Base-by-base conservation (phyloP, 2,113 vertebrate genomes). In the Willisornis vidua region DNA sequence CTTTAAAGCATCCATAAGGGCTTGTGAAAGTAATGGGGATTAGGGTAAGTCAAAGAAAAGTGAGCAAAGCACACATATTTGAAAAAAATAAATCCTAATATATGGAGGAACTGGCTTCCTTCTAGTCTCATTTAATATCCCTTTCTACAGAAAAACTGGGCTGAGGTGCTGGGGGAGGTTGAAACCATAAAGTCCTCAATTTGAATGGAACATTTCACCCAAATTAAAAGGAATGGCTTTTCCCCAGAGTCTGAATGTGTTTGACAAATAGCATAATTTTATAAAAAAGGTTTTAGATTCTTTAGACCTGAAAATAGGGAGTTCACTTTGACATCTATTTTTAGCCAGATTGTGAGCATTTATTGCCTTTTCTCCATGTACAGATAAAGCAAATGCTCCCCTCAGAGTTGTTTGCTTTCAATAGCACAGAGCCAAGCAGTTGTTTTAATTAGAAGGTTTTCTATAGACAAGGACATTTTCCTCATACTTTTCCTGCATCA, bases 401-500 rank as follows among this genome's bases (percentile, higher is more conserved):
- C 85, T 92, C 80, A 85, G 93, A 95, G 73, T 19, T 95, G 90
- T 92, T 94, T 90, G 81, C 83, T 92, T 83, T 92, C 88, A 85
- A 39, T 11, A 92, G 71, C 1, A 0, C 67, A 93, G 75, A 96
- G 82, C 51, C 12, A 19, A 89, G 83, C 37, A 76, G 80, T 74
- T 94, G 87, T 84, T 96, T 93, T 90, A 94, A 92, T 94, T 94
- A 90, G 87, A 83, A 67, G 79, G 45, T 87, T 93, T 93, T 77
- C 85, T 81, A 59, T 2, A 66, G 72, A 71, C 90, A 85, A 95
- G 82, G 68, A 58, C 88, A 81, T 81, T 81, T 92, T 58, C 61
- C 39, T 76, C 61, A 81, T 85, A 59, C 68, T 74, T 41, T 22
- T 78, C 14, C 29, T 88, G 33, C 6, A 6, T 57, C 55, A 59